Conservation (phyloP, 2,888 invertebrate genomes). For the Sminthurides aquaticus region DNA sequence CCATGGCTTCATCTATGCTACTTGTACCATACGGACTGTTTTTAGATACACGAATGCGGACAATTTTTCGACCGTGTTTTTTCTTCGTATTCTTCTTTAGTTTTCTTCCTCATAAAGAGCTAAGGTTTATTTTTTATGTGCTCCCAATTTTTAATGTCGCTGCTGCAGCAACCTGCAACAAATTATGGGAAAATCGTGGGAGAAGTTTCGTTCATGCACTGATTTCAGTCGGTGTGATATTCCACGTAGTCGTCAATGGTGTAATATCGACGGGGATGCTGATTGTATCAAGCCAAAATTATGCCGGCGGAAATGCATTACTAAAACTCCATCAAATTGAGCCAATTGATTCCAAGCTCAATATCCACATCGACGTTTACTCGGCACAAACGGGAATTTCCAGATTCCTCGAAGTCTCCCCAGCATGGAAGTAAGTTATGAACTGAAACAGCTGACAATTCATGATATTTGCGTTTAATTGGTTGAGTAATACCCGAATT, state of each 20-base stretch:
- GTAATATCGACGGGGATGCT: conserved; percentile 69
- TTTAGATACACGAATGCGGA: conserved; percentile 63
- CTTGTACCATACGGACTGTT: conserved; percentile 70
- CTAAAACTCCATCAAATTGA: conserved; percentile 70
- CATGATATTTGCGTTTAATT: too few species aligned
- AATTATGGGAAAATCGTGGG: conserved; percentile 64
- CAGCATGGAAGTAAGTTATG: conserved; percentile 66
- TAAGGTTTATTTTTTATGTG: conserved; percentile 94
- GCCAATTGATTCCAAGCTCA: conserved; percentile 54
- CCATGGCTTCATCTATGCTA: conserved; percentile 70
- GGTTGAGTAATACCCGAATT: too few species aligned
- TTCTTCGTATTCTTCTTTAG: conserved; percentile 85
- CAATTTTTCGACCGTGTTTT: conserved; percentile 62
- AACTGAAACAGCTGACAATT: too few species aligned
- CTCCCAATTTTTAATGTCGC: conserved; percentile 86
- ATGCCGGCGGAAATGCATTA: conserved; percentile 89
- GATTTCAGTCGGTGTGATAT: conserved; percentile 59
- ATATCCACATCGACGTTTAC: conserved; percentile 83
- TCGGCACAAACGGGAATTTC: conserved; percentile 95
- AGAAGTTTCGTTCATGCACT: conserved; percentile 66
- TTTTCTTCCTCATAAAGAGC: conserved; percentile 92
- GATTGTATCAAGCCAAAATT: conserved; percentile 82
- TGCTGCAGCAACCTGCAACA: conserved; percentile 77
- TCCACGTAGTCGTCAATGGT: conserved; percentile 70
- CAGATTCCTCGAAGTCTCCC: conserved; percentile 74